Evolutionary conservation across 2,888 invertebrate species (phyloP), one percentile per base, ranked within the genome.

Genomic region (Nesidiocoris tenuis): DNA sequence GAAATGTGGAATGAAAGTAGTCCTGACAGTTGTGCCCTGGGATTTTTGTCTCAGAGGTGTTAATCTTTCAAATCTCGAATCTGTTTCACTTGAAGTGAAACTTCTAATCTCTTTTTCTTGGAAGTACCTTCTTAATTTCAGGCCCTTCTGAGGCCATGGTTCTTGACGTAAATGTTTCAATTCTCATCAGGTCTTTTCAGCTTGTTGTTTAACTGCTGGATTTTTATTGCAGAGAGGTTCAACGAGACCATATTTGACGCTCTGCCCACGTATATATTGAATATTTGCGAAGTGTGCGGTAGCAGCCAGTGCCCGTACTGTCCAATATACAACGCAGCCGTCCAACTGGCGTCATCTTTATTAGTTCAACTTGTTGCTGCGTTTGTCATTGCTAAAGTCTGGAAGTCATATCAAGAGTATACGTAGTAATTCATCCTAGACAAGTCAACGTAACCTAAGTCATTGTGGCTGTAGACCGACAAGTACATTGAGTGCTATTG

Each of bases 241-340:
- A 95, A 95, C 85, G 95, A 95, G 86, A 91, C 92, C 0, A 92
- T 96, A 84, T 94, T 94, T 83, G 94, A 95, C 85, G 90, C 94
- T 1, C 86, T 93, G 65, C 91, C 93, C 18, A 92, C 94, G 0
- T 95, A 94, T 84, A 87, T 93, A 23, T 86, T 96, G 77, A 95
- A 95, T 84, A 95, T 96, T 80, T 96, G 96, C 84, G 95, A 95
- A 83, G 95, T 96, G 5, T 96, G 96, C 83, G 96, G 95, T 77
- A 95, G 95, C 71, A 95, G 95, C 61, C 95, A 95, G 83, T 96
- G 95, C 83, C 95, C 95, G 0, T 95, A 95, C 84, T 95, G 95
- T 84, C 90, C 92, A 68, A 92, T 94, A 80, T 94, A 93, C 85
- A 94, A 93, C 84, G 84, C 87, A 1, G 90, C 78, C 19, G 24